Evolutionary conservation across 1,140 invertebrate genomes (phyloP).

Genomic region (Carposina sasakii): DNA sequence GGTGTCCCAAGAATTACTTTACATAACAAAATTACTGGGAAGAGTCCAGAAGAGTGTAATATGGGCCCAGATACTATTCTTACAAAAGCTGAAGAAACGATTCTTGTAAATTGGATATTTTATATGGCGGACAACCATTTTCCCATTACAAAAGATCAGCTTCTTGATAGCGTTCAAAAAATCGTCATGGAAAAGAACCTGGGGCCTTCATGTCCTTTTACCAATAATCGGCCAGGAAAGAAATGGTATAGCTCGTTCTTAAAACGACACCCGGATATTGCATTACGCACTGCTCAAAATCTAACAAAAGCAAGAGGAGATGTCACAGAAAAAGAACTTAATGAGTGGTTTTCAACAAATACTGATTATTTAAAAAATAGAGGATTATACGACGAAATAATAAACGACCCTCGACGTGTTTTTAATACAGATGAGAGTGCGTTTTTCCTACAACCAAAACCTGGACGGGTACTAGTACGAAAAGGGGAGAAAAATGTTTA

Average conservation of each 20-base stretch:
- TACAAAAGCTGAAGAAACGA: constrained; percentile 33
- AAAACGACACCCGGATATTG: constrained; percentile 30
- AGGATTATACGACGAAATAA: neutral
- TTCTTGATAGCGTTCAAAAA: constrained; percentile 43
- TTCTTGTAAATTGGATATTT: constrained; percentile 37
- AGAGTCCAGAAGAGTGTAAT: constrained; percentile 26
- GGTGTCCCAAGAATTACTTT: constrained; percentile 40
- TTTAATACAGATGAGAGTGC: constrained; percentile 3
- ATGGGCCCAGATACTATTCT: constrained; percentile 33
- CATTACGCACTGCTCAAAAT: constrained; percentile 28
- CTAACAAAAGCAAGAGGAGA: constrained; percentile 26
- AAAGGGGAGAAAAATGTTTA: constrained; percentile 7
- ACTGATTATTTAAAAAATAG: neutral
- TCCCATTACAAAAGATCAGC: constrained; percentile 41
- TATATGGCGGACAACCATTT: constrained; percentile 42
- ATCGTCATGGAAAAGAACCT: constrained; percentile 33
- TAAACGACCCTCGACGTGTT: neutral
- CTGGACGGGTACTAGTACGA: neutral
- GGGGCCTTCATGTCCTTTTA: constrained; percentile 35
- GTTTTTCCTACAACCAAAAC: neutral
- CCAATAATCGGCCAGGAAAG: constrained; percentile 29
- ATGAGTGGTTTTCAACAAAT: constrained; percentile 23
- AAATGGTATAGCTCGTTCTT: constrained; percentile 35
- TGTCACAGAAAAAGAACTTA: constrained; percentile 24
- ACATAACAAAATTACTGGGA: constrained; percentile 35